These are phyloP conservation scores for Nesoenas mayeri DNA, from an alignment of 2,113 vertebrate species.

Conservation along the genomic window DNA sequence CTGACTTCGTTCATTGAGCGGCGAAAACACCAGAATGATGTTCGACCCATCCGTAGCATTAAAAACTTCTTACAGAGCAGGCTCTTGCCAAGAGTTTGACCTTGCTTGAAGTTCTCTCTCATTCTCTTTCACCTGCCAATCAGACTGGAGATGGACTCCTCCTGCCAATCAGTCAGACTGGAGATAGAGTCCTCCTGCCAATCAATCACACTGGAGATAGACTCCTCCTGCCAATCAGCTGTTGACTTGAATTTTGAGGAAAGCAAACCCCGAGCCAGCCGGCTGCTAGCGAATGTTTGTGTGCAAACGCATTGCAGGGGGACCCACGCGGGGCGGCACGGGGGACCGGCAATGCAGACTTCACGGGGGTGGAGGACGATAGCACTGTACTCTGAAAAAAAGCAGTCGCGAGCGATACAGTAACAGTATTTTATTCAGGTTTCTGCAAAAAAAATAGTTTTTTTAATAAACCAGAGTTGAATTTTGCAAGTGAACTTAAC, in stretches of 20 bases:
- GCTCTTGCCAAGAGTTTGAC: constrained; percentile 87
- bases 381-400: constrained; percentile 67
- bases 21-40: constrained; percentile 97
- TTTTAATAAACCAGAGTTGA: constrained; percentile 83
- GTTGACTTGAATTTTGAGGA: constrained; percentile 81
- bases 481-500: constrained; percentile 80
- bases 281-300: constrained; percentile 75
- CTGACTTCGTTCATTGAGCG: constrained; percentile 96
- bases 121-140: constrained; percentile 91
- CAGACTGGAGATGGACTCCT: constrained; percentile 64
- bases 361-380: constrained; percentile 76
- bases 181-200: constrained; percentile 76
- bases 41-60: constrained; percentile 91
- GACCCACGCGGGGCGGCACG: constrained; percentile 50
- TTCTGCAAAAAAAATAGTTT: constrained; percentile 82
- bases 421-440: constrained; percentile 88
- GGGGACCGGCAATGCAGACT: constrained; percentile 75
- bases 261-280: constrained; percentile 65
- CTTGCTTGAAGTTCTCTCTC: constrained; percentile 82
- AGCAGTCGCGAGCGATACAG: constrained; percentile 72
- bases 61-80: constrained; percentile 92
- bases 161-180: constrained; percentile 72
- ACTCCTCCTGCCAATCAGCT: constrained; percentile 81
- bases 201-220: constrained; percentile 47
- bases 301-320: constrained; percentile 71